These are phyloP conservation scores for Saxicola maurus DNA, from an alignment of 2,797 vertebrate genomes.

Conservation along the genomic window DNA sequence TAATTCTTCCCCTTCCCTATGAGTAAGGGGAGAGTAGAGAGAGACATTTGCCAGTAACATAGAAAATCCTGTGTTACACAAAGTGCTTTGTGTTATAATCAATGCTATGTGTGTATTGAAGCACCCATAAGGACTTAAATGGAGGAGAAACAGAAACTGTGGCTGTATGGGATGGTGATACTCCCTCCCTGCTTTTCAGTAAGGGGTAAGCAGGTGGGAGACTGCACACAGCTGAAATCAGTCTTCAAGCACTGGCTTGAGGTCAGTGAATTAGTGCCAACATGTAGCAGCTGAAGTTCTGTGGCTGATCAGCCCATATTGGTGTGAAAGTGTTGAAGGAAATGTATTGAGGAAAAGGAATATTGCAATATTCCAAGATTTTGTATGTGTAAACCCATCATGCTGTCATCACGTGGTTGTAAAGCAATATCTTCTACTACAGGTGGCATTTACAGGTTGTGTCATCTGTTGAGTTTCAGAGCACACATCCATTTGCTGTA, in stretches of 20 bases:
- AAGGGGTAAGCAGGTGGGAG: not conserved
- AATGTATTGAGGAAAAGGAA: not conserved
- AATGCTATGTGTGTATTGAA: not conserved
- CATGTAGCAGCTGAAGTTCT: not conserved
- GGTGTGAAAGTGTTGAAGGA: not conserved
- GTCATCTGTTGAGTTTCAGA: not conserved
- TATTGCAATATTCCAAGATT: not conserved
- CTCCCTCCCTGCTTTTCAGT: not conserved
- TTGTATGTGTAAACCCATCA: rapidly evolving
- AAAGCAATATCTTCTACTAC: not conserved
- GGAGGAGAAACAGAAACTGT: not conserved
- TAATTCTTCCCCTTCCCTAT: not conserved
- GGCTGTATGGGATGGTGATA: not conserved
- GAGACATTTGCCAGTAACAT: not conserved
- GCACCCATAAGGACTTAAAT: not conserved
- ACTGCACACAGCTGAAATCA: not conserved
- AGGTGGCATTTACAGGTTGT: rapidly evolving
- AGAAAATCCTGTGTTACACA: not conserved
- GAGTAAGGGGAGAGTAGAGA: not conserved
- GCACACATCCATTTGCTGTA: not conserved
- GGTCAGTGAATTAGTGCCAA: not conserved
- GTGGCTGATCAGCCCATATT: not conserved
- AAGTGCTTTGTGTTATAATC: not conserved
- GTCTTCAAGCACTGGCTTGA: not conserved
- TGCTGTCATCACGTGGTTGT: not conserved